These are phyloP conservation scores for Pseudomyrmex cubaensis DNA, from an alignment of 1,140 invertebrate species.

Conservation along the genomic window DNA sequence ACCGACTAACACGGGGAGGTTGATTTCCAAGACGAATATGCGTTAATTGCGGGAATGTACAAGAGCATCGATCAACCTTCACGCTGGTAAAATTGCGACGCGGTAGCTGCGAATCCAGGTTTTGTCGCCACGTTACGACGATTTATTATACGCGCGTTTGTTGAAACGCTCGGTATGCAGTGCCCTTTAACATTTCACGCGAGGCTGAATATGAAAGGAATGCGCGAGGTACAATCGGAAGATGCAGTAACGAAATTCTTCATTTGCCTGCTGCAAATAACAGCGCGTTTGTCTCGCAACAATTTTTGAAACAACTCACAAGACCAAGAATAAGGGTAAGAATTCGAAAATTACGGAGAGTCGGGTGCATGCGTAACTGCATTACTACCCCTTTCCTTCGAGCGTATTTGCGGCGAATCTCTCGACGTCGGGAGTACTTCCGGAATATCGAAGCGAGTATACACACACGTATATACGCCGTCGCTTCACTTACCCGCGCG, in stretches of 20 bases:
- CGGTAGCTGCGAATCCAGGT: background rate
- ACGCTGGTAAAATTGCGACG: constrained; percentile 6
- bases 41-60: constrained; percentile 40
- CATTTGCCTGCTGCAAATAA: background rate
- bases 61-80: constrained; percentile 32
- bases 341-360: background rate
- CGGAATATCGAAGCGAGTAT: constrained; percentile 68
- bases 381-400: constrained; percentile 18
- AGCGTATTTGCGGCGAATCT: constrained; percentile 65
- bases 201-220: background rate
- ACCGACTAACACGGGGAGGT: background rate
- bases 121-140: constrained; percentile 9
- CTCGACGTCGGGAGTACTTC: constrained; percentile 67
- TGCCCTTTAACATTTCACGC: background rate
- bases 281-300: background rate
- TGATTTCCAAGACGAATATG: constrained; percentile 21
- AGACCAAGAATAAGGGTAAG: background rate
- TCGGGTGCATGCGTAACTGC: constrained; percentile 6
- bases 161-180: constrained; percentile 10
- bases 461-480: constrained; percentile 60
- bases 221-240: background rate
- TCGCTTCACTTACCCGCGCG: constrained; percentile 65
- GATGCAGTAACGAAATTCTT: background rate
- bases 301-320: background rate
- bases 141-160: constrained; percentile 31